These are phyloP conservation scores for Anhinga rufa DNA, from an alignment of 2,113 vertebrate species.

Conservation along the genomic window DNA sequence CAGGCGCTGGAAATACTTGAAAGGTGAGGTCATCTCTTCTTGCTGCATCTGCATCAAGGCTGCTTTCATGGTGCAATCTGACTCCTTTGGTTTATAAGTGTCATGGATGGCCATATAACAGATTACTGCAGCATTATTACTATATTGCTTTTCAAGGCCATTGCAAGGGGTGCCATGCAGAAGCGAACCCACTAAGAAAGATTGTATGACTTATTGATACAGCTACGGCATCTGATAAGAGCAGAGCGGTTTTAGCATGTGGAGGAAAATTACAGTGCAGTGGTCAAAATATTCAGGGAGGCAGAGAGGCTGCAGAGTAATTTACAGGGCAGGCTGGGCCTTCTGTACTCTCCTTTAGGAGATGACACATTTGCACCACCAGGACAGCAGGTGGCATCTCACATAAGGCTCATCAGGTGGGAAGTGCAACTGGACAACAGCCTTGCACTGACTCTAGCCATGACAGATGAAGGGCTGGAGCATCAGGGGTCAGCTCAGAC, in stretches of 20 bases:
- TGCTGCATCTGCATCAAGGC: neutral
- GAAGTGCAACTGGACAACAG: neutral
- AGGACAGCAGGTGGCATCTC: neutral
- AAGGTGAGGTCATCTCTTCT: neutral
- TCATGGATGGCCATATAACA: neutral
- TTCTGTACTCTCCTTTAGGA: neutral
- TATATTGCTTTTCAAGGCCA: neutral
- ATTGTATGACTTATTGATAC: neutral
- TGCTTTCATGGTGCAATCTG: neutral
- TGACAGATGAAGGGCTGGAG: neutral
- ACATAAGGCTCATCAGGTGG: neutral
- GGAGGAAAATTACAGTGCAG: neutral
- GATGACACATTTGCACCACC: neutral
- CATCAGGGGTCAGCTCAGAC: neutral
- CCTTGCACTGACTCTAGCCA: neutral
- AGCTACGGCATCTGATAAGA: neutral
- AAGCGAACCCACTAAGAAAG: neutral
- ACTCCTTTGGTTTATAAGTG: neutral
- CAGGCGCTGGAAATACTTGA: neutral
- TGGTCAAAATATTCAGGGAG: neutral
- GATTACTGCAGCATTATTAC: neutral
- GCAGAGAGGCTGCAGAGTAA: neutral
- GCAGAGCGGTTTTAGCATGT: neutral
- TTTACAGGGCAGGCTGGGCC: neutral
- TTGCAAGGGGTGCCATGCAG: neutral